Conservation (phyloP, 2,888 invertebrate genomes). For the Rhagonycha lutea region DNA sequence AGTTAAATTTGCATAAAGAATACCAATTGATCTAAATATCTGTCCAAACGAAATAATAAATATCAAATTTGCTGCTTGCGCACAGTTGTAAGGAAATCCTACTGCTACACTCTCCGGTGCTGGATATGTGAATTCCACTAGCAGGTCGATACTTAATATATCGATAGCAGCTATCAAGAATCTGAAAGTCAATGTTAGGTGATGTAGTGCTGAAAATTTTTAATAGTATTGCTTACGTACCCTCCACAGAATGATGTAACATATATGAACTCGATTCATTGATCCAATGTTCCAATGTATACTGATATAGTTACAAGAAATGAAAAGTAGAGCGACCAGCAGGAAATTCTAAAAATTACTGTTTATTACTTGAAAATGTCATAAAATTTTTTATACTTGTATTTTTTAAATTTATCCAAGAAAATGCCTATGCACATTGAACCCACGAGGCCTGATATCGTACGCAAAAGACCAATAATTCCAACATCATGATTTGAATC, state of each 20-base stretch:
- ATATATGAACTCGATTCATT: neutral
- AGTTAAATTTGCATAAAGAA: neutral
- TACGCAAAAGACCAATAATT: neutral
- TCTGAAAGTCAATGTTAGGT: neutral
- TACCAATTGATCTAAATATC: neutral
- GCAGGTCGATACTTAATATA: neutral
- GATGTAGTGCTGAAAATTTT: too few relatives aligned
- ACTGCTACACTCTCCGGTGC: neutral
- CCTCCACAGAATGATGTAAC: neutral
- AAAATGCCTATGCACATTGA: neutral
- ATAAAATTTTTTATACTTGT: neutral
- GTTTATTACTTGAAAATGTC: neutral
- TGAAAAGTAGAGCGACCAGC: neutral
- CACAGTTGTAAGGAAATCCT: neutral
- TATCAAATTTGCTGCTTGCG: neutral
- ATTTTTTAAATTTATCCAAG: neutral
- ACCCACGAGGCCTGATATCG: neutral
- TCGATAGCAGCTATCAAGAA: neutral
- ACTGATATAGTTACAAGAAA: neutral
- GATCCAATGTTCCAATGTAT: neutral
- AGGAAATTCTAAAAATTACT: neutral
- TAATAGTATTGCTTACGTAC: neutral
- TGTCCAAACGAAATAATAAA: neutral
- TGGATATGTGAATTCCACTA: neutral
- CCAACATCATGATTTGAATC: neutral